Percentiles rank a stretch among this genome's conserved stretches.
phyloP scores from a whole-genome alignment of 2,113 vertebrate species.

The Numenius arquata region DNA sequence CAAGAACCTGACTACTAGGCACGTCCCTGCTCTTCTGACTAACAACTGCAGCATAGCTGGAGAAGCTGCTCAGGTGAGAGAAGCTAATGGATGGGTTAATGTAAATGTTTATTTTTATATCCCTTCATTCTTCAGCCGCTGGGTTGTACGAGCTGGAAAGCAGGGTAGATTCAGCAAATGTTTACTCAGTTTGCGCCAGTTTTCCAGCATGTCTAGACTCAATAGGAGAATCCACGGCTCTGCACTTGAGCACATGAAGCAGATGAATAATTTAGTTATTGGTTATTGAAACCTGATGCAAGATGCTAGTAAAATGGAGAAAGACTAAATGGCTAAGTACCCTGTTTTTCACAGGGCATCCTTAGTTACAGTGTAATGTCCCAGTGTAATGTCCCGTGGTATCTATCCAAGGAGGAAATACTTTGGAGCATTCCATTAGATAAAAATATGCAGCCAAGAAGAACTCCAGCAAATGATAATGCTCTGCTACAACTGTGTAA shows the following conservation, averaged over 20 bases:
- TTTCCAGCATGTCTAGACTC: neutral
- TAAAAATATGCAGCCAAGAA: constrained; percentile 39
- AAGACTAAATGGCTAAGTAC: neutral
- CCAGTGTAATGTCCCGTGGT: neutral
- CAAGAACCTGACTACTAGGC: neutral
- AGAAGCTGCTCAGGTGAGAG: neutral
- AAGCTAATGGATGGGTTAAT: neutral
- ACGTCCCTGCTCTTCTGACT: neutral
- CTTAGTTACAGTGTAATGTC: neutral
- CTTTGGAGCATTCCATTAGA: constrained; percentile 28
- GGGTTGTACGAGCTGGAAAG: neutral
- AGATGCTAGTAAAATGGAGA: neutral
- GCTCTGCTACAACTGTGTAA: constrained; percentile 1
- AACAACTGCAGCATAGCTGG: neutral
- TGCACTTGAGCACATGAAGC: neutral
- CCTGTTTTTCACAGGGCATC: neutral
- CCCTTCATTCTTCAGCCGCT: neutral
- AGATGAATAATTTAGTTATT: constrained; percentile 7
- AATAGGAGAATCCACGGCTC: neutral
- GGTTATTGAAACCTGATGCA: neutral
- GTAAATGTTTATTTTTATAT: neutral
- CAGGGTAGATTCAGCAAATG: neutral
- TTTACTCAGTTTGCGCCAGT: neutral
- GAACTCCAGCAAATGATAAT: constrained; percentile 14
- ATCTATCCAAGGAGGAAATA: constrained; percentile 38